phyloP scores from a whole-genome alignment of 2,797 vertebrate genomes.

The Sebastes jordani region DNA sequence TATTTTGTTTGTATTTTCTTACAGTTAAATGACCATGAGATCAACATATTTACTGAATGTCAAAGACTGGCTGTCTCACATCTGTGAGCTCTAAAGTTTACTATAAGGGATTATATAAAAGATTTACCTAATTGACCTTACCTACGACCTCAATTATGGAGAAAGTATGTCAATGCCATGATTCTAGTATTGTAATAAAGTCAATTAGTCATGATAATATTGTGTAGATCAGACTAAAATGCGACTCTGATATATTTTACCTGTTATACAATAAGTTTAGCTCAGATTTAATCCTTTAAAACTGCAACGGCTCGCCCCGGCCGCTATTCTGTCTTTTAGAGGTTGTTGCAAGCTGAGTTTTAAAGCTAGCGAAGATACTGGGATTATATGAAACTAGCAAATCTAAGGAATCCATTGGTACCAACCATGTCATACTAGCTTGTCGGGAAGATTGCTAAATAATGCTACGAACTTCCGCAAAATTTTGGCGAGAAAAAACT shows the following conservation, averaged over 20 bases:
- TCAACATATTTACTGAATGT: background rate
- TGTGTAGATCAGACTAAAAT: background rate
- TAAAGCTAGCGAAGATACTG: too few species aligned
- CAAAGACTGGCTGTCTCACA: background rate
- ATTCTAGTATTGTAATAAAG: background rate
- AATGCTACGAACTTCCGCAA: too few species aligned
- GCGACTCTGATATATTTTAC: background rate
- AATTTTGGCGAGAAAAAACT: too few species aligned
- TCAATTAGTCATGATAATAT: background rate
- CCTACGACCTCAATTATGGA: background rate
- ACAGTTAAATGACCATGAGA: background rate
- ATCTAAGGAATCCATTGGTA: too few species aligned
- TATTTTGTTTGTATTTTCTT: background rate
- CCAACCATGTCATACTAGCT: too few species aligned
- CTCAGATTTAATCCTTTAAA: background rate
- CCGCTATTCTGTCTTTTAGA: too few species aligned
- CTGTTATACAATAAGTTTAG: background rate
- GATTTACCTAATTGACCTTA: background rate
- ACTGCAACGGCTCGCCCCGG: too few species aligned
- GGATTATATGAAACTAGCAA: fast-evolving
- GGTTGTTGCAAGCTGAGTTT: too few species aligned
- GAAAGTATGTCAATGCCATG: background rate
- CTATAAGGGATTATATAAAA: background rate
- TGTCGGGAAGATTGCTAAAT: too few species aligned
- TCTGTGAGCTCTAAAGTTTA: background rate